Percentiles rank a stretch among this genome's conserved stretches.
These are phyloP conservation scores for Xiphorhynchus erythropygius DNA, from an alignment of 2,797 vertebrate genomes.

Conservation along the genomic window DNA sequence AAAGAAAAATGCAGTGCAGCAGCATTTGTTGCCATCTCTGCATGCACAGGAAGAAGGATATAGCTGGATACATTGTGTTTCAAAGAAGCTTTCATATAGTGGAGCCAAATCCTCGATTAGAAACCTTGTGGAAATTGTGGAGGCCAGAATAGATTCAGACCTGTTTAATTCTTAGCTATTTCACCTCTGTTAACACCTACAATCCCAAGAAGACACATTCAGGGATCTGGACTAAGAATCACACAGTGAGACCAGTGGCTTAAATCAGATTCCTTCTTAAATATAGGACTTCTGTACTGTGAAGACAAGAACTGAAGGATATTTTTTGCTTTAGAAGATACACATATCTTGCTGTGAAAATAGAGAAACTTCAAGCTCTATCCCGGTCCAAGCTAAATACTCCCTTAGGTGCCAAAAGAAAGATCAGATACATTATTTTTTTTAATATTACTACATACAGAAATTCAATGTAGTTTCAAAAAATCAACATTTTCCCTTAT, in stretches of 20 bases:
- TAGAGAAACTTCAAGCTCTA: background rate
- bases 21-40: background rate
- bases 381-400: background rate
- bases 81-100: background rate
- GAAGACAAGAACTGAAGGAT: background rate
- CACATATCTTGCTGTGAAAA: background rate
- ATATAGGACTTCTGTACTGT: background rate
- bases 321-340: background rate
- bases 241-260: background rate
- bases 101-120: background rate
- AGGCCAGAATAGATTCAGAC: background rate
- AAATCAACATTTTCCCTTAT: background rate
- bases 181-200: background rate
- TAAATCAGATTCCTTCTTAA: background rate
- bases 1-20: background rate
- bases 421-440: background rate
- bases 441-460: background rate
- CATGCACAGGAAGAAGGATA: background rate
- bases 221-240: background rate
- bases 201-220: background rate
- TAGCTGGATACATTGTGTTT: background rate
- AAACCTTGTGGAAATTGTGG: background rate
- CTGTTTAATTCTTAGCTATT: background rate
- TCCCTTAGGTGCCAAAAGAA: background rate
- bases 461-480: background rate